Conservation (phyloP, 1,140 invertebrate species). For the Neodiprion fabricii region DNA sequence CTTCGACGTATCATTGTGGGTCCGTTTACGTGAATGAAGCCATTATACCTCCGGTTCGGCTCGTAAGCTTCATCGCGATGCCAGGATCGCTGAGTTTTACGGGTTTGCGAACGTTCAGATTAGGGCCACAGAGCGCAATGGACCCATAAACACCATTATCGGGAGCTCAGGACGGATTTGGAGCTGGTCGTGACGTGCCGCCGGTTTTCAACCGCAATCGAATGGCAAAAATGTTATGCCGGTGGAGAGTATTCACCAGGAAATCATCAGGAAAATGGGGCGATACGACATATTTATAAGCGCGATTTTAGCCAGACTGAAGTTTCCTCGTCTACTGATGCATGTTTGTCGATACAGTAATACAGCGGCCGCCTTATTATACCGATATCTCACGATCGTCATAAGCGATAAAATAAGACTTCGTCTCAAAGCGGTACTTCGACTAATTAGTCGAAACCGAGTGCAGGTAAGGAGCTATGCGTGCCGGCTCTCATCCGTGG, state of each 20-base stretch:
- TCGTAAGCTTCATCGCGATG: not conserved
- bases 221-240: not conserved
- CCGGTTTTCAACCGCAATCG: no score
- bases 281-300: no score
- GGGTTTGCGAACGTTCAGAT: not conserved
- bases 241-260: not conserved
- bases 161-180: not conserved
- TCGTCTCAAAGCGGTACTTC: not conserved
- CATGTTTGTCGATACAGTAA: no score
- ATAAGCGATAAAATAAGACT: not conserved
- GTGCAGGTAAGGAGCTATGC: not conserved
- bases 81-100: not conserved
- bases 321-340: no score
- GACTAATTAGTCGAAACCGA: not conserved
- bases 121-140: not conserved
- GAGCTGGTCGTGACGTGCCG: not conserved
- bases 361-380: no score
- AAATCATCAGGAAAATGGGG: not conserved
- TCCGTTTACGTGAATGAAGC: not conserved
- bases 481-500: not conserved
- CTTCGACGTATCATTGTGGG: not conserved
- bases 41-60: not conserved
- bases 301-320: no score
- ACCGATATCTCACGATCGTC: no score
- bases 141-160: conserved; percentile 1